phyloP scores from a whole-genome alignment of 2,113 vertebrate genomes.

The Chloebia gouldiae region DNA sequence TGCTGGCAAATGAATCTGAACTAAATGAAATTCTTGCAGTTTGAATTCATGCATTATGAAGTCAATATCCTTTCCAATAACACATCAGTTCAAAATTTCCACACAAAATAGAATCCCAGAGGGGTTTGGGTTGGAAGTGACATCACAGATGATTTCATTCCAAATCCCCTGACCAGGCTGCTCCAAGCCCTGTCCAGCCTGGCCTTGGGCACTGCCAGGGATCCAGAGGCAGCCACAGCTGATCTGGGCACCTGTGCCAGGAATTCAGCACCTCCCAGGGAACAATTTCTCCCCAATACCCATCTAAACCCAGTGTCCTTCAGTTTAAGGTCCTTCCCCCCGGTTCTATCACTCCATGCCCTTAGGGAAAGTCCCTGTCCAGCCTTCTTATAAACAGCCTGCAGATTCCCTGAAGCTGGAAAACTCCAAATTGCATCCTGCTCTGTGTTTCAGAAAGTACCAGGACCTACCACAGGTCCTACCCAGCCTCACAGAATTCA shows the following conservation, averaged over 20 bases:
- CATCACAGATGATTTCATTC: background rate
- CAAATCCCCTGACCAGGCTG: background rate
- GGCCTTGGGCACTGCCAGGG: background rate
- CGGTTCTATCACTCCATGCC: background rate
- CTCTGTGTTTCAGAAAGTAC: background rate
- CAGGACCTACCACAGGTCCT: accelerated
- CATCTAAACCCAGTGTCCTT: background rate
- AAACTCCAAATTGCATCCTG: background rate
- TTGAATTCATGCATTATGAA: background rate
- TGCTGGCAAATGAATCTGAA: background rate
- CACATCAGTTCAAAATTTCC: background rate
- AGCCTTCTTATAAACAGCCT: background rate
- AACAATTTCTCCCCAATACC: background rate
- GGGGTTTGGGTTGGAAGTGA: background rate
- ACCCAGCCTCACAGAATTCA: background rate
- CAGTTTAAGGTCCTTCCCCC: background rate
- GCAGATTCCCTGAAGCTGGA: background rate
- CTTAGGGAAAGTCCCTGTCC: background rate
- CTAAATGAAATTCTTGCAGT: background rate
- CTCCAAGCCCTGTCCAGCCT: background rate
- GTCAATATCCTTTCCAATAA: background rate
- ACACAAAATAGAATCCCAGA: background rate
- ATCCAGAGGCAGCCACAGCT: background rate
- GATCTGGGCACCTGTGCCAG: background rate
- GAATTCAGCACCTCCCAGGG: background rate